These are phyloP conservation scores for Thalassaphorura encarpata DNA, from an alignment of 1,140 invertebrate species.

Conservation along the genomic window DNA sequence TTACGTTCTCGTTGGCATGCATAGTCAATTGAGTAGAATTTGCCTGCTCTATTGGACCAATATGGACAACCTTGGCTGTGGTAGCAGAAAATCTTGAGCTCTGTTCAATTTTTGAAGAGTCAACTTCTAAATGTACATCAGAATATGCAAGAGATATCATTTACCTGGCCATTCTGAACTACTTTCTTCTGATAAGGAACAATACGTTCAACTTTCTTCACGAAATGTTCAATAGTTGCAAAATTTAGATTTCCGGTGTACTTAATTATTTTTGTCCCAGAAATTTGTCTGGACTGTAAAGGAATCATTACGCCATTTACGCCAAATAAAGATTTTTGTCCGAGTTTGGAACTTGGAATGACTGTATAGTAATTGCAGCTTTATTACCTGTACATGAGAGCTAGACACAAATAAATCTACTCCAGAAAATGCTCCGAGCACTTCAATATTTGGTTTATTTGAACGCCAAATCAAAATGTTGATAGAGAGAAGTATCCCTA, in stretches of 20 bases:
- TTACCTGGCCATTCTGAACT: too few relatives aligned
- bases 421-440: constrained; percentile 54
- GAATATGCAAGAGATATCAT: too few relatives aligned
- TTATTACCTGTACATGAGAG: too few relatives aligned
- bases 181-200: too few relatives aligned
- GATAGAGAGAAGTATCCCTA: constrained; percentile 62
- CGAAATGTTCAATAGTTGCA: constrained; percentile 55
- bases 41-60: too few relatives aligned
- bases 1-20: not conserved
- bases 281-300: constrained; percentile 54
- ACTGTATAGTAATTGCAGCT: too few relatives aligned
- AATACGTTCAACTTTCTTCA: constrained; percentile 47
- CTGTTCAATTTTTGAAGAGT: constrained; percentile 22
- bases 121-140: constrained; percentile 37
- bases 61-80: constrained; percentile 30
- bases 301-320: too few relatives aligned
- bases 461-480: constrained; percentile 48
- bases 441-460: constrained; percentile 37
- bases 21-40: not conserved
- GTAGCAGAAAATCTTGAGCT: constrained; percentile 28
- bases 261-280: constrained; percentile 62
- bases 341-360: too few relatives aligned
- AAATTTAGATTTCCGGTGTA: constrained; percentile 68
- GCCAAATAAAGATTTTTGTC: too few relatives aligned
- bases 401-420: constrained; percentile 71